phyloP scores from a whole-genome alignment of 2,888 invertebrate genomes.

The Petrolisthes manimaculis region DNA sequence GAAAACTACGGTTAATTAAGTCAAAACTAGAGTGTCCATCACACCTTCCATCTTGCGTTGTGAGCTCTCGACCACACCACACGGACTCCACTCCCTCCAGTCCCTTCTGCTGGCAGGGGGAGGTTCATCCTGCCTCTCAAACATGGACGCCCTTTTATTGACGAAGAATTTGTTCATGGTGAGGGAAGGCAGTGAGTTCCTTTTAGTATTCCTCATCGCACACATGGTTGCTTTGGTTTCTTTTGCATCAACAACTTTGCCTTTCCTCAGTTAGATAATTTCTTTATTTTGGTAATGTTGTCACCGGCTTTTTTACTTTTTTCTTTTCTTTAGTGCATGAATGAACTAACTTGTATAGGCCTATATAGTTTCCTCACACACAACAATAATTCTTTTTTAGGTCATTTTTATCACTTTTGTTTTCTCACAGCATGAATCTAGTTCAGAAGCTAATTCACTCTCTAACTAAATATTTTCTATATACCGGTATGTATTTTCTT shows the following conservation, averaged over 20 bases:
- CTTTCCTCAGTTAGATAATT: not conserved
- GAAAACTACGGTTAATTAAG: too few relatives aligned
- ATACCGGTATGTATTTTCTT: too few relatives aligned
- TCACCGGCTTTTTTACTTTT: not conserved
- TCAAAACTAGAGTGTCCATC: not conserved
- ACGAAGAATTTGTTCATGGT: constrained; percentile 64
- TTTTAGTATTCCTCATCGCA: constrained; percentile 55
- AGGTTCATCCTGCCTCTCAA: constrained; percentile 56
- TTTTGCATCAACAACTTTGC: not conserved
- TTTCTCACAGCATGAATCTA: not conserved
- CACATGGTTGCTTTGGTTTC: constrained; percentile 18
- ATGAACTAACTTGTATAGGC: too few relatives aligned
- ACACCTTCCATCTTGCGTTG: constrained; percentile 63
- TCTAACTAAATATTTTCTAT: too few relatives aligned
- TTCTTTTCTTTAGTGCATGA: not conserved
- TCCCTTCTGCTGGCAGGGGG: constrained; percentile 37
- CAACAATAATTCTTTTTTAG: not conserved
- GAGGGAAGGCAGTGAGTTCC: constrained; percentile 57
- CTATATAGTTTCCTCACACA: too few relatives aligned
- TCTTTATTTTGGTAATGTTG: not conserved
- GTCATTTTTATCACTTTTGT: not conserved
- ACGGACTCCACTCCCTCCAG: constrained; percentile 63
- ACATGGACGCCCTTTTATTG: constrained; percentile 65
- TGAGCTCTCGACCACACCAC: constrained; percentile 59
- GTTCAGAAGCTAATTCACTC: too few relatives aligned